phyloP scores from a whole-genome alignment of 1,140 invertebrate species.

The Caligus rogercresseyi region DNA sequence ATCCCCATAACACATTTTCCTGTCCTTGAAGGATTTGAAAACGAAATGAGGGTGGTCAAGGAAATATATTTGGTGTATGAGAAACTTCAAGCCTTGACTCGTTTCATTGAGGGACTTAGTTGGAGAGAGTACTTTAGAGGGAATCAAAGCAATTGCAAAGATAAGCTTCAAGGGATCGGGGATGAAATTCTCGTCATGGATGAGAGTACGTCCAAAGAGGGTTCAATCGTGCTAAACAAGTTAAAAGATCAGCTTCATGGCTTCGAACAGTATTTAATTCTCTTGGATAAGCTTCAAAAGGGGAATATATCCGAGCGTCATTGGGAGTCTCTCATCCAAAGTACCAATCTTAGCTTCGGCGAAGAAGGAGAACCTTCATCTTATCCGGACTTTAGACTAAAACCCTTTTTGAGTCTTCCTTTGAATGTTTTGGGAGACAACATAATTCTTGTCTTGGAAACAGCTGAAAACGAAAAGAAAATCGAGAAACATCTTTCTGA shows the following conservation, averaged over 20 bases:
- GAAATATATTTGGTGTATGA: not conserved
- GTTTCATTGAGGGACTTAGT: not conserved
- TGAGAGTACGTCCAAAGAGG: not conserved
- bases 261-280: not conserved
- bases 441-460: not conserved
- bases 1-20: not conserved
- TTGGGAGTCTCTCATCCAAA: not conserved
- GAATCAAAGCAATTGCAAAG: not conserved
- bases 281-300: not conserved
- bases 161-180: not conserved
- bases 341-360: not conserved
- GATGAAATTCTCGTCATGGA: not conserved
- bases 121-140: not conserved
- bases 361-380: not conserved
- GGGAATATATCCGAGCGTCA: not conserved
- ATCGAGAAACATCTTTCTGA: not conserved
- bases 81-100: not conserved
- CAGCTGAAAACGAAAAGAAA: not conserved
- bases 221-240: not conserved
- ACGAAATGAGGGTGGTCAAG: not conserved
- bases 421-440: not conserved
- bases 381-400: not conserved
- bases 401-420: constrained; percentile 1
- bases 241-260: not conserved
- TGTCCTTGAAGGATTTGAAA: not conserved